These are phyloP conservation scores for Lagorchestes hirsutus DNA, from an alignment of 2,797 vertebrate species.

Conservation along the genomic window DNA sequence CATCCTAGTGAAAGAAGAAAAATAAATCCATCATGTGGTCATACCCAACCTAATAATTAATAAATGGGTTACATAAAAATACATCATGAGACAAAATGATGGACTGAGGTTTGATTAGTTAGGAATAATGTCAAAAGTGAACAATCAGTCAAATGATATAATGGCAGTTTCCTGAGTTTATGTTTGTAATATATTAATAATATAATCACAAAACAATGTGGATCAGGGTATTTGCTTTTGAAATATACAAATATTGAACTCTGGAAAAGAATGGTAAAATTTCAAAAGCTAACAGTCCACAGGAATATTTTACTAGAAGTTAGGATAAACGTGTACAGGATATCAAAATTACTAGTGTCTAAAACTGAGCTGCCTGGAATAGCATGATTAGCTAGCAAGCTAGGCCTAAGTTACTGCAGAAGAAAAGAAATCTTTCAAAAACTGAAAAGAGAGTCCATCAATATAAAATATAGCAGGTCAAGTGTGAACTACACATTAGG, in stretches of 20 bases:
- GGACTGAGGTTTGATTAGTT: neutral
- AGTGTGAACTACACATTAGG: neutral
- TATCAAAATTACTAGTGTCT: neutral
- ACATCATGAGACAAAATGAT: neutral
- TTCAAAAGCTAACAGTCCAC: neutral
- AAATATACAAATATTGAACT: neutral
- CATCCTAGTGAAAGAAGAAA: neutral
- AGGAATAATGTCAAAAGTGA: neutral
- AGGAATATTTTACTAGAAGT: neutral
- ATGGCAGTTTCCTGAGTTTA: neutral
- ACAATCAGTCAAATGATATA: neutral
- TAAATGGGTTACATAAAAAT: neutral
- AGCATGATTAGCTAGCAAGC: neutral
- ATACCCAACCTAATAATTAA: neutral
- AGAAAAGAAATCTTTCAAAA: slow-evolving; percentile 24
- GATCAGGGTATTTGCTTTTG: neutral
- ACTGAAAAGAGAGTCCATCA: neutral
- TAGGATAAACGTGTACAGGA: neutral
- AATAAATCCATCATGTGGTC: neutral
- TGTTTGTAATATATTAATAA: neutral
- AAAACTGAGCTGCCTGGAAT: neutral
- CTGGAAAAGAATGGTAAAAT: neutral
- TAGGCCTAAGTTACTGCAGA: neutral
- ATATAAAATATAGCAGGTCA: neutral
- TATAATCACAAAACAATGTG: neutral